phyloP scores from a whole-genome alignment of 2,888 invertebrate genomes.

The Euproctis similis region DNA sequence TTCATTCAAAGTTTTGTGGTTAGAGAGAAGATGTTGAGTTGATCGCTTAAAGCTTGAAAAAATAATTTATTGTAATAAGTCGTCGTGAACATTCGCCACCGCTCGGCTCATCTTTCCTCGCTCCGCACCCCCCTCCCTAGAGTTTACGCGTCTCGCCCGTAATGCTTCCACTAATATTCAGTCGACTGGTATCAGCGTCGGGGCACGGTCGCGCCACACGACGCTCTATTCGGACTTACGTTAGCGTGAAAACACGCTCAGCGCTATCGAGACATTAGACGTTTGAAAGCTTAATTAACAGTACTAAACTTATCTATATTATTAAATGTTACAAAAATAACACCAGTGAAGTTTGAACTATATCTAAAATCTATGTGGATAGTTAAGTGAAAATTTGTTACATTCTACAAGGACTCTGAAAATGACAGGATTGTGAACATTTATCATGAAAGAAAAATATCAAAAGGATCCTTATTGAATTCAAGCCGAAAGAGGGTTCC shows the following conservation, averaged over 20 bases:
- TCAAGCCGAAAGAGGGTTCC: constrained; percentile 48
- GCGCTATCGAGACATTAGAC: constrained; percentile 48
- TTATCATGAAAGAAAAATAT: constrained; percentile 42
- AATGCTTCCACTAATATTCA: constrained; percentile 60
- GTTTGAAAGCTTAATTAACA: constrained; percentile 28
- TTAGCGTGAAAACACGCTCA: constrained; percentile 63
- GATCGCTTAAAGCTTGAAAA: constrained; percentile 65
- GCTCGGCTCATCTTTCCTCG: constrained; percentile 64
- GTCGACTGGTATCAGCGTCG: constrained; percentile 67
- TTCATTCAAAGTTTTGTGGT: constrained; percentile 60
- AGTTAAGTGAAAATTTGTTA: constrained; percentile 40
- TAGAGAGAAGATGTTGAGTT: constrained; percentile 47
- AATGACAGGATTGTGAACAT: constrained; percentile 29
- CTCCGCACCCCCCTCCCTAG: constrained; percentile 48
- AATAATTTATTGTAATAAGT: constrained; percentile 73
- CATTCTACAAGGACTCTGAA: constrained; percentile 24
- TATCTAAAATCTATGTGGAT: constrained; percentile 33
- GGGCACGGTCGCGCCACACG: constrained; percentile 67
- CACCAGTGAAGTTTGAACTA: constrained; percentile 14
- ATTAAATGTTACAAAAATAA: constrained; percentile 11
- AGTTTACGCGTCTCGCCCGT: constrained; percentile 66
- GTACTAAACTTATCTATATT: constrained; percentile 10
- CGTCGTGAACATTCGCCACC: constrained; percentile 71
- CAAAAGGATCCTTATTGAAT: constrained; percentile 52
- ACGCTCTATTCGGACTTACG: constrained; percentile 58